These are phyloP conservation scores for Bucco capensis DNA, from an alignment of 2,113 vertebrate species.

Conservation along the genomic window DNA sequence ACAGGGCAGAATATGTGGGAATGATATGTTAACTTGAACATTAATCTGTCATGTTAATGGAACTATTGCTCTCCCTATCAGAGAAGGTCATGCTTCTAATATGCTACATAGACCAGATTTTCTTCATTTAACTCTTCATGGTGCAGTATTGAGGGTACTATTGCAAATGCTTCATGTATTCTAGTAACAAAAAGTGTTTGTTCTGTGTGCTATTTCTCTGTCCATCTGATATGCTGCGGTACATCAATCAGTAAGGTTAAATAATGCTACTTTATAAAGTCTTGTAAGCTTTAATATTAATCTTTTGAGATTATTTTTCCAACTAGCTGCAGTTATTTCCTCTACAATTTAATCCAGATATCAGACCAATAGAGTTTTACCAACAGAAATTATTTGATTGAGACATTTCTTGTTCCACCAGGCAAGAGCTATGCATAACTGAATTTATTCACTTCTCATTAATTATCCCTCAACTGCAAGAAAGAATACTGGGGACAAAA, in stretches of 20 bases:
- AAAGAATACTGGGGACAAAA: neutral
- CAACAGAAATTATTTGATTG: neutral
- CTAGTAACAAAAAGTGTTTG: neutral
- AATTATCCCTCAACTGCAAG: neutral
- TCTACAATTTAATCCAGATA: neutral
- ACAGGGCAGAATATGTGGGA: neutral
- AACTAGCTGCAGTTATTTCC: neutral
- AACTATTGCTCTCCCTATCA: neutral
- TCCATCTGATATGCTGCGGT: neutral
- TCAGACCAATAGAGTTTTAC: neutral
- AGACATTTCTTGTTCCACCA: neutral
- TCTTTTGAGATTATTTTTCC: neutral
- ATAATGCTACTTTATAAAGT: neutral
- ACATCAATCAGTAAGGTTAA: neutral
- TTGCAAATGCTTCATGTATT: neutral
- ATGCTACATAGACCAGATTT: neutral
- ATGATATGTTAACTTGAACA: constrained; percentile 18
- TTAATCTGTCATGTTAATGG: constrained; percentile 8
- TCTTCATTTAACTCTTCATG: neutral
- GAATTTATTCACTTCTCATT: neutral
- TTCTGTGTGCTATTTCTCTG: neutral
- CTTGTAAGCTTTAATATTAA: neutral
- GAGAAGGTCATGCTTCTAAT: neutral
- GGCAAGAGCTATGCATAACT: neutral
- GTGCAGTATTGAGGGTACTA: neutral